These are phyloP conservation scores for Pachyseris speciosa DNA, from an alignment of 64 coral and sea anemone species.

Conservation along the genomic window DNA sequence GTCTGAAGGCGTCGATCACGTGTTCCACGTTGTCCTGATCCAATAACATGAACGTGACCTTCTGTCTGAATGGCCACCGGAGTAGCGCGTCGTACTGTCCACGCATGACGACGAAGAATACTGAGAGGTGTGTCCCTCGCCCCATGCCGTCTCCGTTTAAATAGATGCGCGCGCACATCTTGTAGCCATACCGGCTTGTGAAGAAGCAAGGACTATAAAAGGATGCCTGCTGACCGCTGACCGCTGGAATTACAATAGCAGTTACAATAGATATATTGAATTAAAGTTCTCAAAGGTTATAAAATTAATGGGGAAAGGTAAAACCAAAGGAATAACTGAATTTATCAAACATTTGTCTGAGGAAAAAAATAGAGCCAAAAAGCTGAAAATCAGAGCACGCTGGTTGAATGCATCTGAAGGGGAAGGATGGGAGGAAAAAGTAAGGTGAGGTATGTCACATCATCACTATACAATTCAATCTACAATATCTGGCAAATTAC, in stretches of 20 bases:
- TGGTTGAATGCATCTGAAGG: too few species aligned
- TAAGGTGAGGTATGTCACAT: too few species aligned
- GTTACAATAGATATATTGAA: too few species aligned
- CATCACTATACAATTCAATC: too few species aligned
- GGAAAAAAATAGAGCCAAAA: too few species aligned
- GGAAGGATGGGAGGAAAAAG: too few species aligned
- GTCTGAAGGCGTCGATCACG: conserved; percentile 39
- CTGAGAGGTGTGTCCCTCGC: background rate
- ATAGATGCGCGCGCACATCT: conserved; percentile 9
- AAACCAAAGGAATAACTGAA: too few species aligned
- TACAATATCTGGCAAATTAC: too few species aligned
- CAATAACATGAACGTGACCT: conserved; percentile 26
- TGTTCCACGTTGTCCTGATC: conserved; percentile 25
- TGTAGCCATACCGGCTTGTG: conserved; percentile 23
- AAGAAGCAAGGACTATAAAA: conserved; percentile 16
- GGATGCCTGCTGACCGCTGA: background rate
- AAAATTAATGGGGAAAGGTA: too few species aligned
- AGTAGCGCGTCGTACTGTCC: conserved; percentile 1
- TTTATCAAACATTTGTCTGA: too few species aligned
- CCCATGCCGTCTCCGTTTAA: conserved; percentile 34
- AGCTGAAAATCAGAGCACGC: too few species aligned
- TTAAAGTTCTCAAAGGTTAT: too few species aligned
- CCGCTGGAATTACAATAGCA: background rate
- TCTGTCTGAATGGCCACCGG: conserved; percentile 44
- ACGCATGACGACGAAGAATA: conserved; percentile 29